Conservation (phyloP, 2,797 vertebrate species). For the Poeciliopsis turneri region DNA sequence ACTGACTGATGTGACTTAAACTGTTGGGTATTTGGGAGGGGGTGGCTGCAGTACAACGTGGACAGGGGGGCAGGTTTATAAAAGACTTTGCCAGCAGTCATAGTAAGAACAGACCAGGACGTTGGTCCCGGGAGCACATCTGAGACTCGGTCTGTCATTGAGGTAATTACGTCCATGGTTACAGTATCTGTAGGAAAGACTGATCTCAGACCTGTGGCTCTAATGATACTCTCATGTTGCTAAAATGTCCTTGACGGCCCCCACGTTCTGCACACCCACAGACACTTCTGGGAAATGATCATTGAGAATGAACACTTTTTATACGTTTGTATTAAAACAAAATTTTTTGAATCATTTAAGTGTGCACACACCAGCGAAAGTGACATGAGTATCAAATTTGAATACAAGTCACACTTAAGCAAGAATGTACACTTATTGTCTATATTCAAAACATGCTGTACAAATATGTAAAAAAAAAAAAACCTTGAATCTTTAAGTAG, state of each 20-base stretch:
- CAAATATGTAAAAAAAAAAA: too few species aligned
- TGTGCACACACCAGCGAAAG: not conserved
- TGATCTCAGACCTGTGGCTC: slow-evolving; percentile 74
- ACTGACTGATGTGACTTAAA: slow-evolving; percentile 76
- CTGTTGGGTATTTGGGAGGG: slow-evolving; percentile 41
- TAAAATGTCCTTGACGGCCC: slow-evolving; percentile 51
- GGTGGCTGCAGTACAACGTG: slow-evolving; percentile 51
- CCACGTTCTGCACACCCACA: not conserved
- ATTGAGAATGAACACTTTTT: slow-evolving; percentile 18
- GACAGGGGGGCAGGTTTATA: slow-evolving; percentile 70
- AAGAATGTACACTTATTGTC: not conserved
- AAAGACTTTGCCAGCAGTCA: slow-evolving; percentile 68
- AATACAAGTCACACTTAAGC: not conserved
- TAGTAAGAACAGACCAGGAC: slow-evolving; percentile 68
- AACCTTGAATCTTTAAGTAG: not conserved
- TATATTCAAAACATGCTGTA: too few species aligned
- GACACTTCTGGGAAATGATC: slow-evolving; percentile 6
- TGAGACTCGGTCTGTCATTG: slow-evolving; percentile 67
- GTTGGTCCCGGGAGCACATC: slow-evolving; percentile 66
- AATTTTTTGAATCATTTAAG: not conserved
- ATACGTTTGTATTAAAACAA: not conserved
- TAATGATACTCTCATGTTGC: slow-evolving; percentile 34
- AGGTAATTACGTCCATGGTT: slow-evolving; percentile 74
- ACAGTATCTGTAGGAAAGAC: slow-evolving; percentile 67
- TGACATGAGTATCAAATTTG: not conserved